Evolutionary conservation across 2,113 vertebrate genomes (phyloP).

Genomic region (Heterotis niloticus): DNA sequence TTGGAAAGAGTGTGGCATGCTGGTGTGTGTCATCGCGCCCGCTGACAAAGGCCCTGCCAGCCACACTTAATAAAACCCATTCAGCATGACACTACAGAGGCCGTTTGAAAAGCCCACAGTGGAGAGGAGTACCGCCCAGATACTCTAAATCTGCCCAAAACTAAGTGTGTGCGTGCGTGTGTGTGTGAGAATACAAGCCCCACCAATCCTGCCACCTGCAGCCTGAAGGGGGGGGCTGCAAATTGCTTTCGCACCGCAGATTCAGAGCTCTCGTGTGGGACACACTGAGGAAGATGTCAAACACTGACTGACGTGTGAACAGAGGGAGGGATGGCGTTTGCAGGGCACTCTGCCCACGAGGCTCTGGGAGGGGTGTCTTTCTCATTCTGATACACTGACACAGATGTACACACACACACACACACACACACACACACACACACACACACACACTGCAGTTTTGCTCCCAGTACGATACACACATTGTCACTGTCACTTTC

Average conservation of each 20-base stretch:
- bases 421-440: neutral
- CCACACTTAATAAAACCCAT: neutral
- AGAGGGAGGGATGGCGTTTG: neutral
- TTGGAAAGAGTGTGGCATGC: neutral
- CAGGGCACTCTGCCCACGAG: conserved; percentile 5
- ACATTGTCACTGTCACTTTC: neutral
- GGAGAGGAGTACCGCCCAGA: neutral
- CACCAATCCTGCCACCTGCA: neutral
- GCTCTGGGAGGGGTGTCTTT: neutral
- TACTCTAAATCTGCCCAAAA: conserved; percentile 20
- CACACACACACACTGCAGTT: neutral
- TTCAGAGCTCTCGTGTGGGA: neutral
- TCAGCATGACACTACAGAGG: neutral
- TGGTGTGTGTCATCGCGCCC: neutral
- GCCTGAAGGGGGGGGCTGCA: neutral
- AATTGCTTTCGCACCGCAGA: neutral
- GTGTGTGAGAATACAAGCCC: neutral
- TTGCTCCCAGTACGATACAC: neutral
- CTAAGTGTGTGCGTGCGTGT: neutral
- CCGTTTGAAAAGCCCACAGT: neutral
- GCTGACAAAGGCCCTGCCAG: neutral
- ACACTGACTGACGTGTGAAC: conserved; percentile 19
- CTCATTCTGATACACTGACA: conserved; percentile 1
- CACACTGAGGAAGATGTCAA: conserved; percentile 19
- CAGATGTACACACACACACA: neutral